Evolutionary conservation across 2,888 invertebrate genomes (phyloP).

Genomic region (Gastrophysa polygoni): DNA sequence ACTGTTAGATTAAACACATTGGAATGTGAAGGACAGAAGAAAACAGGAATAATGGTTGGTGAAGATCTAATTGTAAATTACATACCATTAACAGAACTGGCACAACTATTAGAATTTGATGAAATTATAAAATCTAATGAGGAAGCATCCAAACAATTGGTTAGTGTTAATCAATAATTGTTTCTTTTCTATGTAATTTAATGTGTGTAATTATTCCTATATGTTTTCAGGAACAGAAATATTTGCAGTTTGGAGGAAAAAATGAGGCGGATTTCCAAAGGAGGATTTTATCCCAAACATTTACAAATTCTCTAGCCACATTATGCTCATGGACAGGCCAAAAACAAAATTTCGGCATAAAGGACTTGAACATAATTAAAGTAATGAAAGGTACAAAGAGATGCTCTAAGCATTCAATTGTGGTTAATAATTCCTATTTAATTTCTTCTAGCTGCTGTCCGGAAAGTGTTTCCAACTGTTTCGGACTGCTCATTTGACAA

Average conservation of each 20-base stretch:
- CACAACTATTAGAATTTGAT: neutral
- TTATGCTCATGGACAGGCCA: slow-evolving; percentile 1
- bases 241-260: neutral
- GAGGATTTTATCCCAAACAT: slow-evolving; percentile 1
- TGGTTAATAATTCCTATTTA: neutral
- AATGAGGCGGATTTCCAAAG: neutral
- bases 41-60: neutral
- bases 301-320: slow-evolving; percentile 1
- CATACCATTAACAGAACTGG: neutral
- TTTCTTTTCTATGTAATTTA: neutral
- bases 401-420: neutral
- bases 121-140: slow-evolving; percentile 1
- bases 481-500: neutral
- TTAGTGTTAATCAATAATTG: neutral
- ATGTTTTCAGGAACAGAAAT: slow-evolving; percentile 9
- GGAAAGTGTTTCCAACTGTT: neutral
- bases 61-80: slow-evolving; percentile 2
- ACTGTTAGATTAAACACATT: neutral
- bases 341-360: slow-evolving; percentile 2
- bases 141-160: slow-evolving; percentile 1
- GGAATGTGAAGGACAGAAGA: neutral
- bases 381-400: neutral
- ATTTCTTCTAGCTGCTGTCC: neutral
- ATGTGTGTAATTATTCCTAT: neutral
- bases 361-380: neutral